Evolutionary conservation across 1,140 invertebrate species (phyloP), one percentile per base, ranked within the genome.

Genomic region (Drosophila takahashii): DNA sequence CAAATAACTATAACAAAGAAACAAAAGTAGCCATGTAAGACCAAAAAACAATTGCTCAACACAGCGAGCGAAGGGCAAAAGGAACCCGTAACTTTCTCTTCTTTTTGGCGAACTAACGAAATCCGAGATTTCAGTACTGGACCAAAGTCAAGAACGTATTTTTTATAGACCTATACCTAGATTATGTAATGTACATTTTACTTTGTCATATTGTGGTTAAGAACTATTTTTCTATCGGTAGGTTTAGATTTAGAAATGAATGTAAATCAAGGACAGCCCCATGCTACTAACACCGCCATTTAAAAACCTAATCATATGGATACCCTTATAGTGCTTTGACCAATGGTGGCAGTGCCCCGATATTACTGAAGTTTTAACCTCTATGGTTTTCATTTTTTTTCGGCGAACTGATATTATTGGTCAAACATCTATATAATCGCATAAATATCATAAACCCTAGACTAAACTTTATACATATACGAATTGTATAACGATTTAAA

Each of bases 121-220:
- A 89, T 89, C 84, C 69, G 84, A 89, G 84, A 89, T 89, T 89
- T 89, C 86, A 80, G 67, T 77, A 89, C 84, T 89, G 84, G 79
- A 89, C 84, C 84, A 89, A 89, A 89, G 77, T 89, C 65, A 84
- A 80, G 59, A 84, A 89, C 84, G 79, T 89, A 89, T 80, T 89
- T 87, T 77, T 70, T 59, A 57, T 66, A 69, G 42, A 70, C 26
- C 29, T 45, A 26, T 32, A 41, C 18, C 15, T 22, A 22, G 22
- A 64, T 27, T 18, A 41, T 65, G 36, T n/a, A 39, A 39, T 69
- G 64, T 69, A 56, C 6, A 67, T 52, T 37, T 87, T 87, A 87
- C 53, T 76, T 89, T 74, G 67, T 79, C 50, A 81, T 81, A 77
- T 66, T 74, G 60, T 54, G 51, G 29, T 44, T 56, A 61, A 39